Evolutionary conservation across 2,888 invertebrate genomes (phyloP).

Genomic region (Drosophila siamana): DNA sequence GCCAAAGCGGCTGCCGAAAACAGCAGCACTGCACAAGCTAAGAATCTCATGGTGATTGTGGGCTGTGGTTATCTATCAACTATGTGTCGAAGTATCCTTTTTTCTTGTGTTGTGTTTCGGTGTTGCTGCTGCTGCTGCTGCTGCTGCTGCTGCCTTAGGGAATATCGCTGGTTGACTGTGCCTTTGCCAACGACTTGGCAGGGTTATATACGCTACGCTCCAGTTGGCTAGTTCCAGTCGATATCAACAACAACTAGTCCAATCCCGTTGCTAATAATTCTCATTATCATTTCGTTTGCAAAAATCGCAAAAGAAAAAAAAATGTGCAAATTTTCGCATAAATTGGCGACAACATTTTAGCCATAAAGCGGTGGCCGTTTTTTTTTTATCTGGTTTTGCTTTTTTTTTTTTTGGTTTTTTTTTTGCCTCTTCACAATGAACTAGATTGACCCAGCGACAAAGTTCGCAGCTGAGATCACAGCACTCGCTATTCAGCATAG

Average conservation of each 20-base stretch:
- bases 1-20: slow-evolving; percentile 49
- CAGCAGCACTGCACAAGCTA: slow-evolving; percentile 46
- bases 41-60: slow-evolving; percentile 49
- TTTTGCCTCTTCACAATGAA: slow-evolving; percentile 26
- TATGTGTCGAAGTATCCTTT: slow-evolving; percentile 1
- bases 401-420: background rate
- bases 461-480: slow-evolving; percentile 44
- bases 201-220: slow-evolving; percentile 71
- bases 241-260: slow-evolving; percentile 33
- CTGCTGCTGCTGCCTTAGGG: slow-evolving; percentile 50
- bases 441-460: slow-evolving; percentile 58
- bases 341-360: slow-evolving; percentile 46
- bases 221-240: slow-evolving; percentile 27
- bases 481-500: slow-evolving; percentile 2
- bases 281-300: slow-evolving; percentile 71
- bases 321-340: slow-evolving; percentile 69
- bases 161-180: slow-evolving; percentile 68
- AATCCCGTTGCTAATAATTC: slow-evolving; percentile 44
- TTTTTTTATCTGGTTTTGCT: too few species aligned
- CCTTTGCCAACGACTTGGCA: slow-evolving; percentile 43
- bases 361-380: background rate
- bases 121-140: slow-evolving; percentile 7
- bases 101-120: background rate
- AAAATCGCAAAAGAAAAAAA: slow-evolving; percentile 13
- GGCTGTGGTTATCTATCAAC: too few species aligned